These are phyloP conservation scores for Dysmachus trigonus DNA, from an alignment of 2,888 invertebrate species.

Conservation along the genomic window DNA sequence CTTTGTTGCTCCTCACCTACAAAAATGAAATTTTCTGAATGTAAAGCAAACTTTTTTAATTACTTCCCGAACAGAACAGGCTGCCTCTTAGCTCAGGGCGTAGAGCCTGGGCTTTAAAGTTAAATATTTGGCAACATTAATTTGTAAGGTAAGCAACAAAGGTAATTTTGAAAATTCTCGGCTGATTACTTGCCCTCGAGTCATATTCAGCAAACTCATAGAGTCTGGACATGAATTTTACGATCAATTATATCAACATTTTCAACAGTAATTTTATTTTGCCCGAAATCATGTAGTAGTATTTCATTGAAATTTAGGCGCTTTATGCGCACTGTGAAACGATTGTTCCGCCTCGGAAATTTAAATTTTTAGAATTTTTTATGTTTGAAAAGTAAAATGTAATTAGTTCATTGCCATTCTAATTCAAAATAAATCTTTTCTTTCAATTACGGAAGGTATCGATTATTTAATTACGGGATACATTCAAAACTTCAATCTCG, in stretches of 20 bases:
- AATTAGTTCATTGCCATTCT: not conserved
- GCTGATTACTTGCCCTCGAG: slow-evolving; percentile 12
- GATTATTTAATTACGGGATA: not conserved
- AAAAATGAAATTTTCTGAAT: slow-evolving; percentile 19
- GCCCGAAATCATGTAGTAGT: not conserved
- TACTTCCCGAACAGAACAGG: slow-evolving; percentile 33
- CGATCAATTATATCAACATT: not conserved
- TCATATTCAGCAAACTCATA: not conserved
- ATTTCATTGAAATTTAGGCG: not conserved
- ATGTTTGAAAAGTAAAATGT: not conserved
- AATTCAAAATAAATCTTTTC: not conserved
- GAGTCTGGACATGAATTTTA: slow-evolving; percentile 11
- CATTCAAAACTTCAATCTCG: not conserved
- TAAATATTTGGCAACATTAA: slow-evolving; percentile 39
- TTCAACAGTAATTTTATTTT: not conserved
- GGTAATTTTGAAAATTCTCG: slow-evolving; percentile 30
- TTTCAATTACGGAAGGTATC: not conserved
- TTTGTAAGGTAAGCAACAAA: slow-evolving; percentile 27
- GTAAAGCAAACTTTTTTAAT: slow-evolving; percentile 39
- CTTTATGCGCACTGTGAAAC: not conserved
- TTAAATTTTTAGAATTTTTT: not conserved
- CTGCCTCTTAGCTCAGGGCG: slow-evolving; percentile 6
- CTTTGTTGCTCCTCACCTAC: not conserved
- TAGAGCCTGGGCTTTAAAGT: not conserved
- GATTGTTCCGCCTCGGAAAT: not conserved